Base-by-base conservation (phyloP, 1,140 invertebrate genomes). In the Rhagoletis zephyria region DNA sequence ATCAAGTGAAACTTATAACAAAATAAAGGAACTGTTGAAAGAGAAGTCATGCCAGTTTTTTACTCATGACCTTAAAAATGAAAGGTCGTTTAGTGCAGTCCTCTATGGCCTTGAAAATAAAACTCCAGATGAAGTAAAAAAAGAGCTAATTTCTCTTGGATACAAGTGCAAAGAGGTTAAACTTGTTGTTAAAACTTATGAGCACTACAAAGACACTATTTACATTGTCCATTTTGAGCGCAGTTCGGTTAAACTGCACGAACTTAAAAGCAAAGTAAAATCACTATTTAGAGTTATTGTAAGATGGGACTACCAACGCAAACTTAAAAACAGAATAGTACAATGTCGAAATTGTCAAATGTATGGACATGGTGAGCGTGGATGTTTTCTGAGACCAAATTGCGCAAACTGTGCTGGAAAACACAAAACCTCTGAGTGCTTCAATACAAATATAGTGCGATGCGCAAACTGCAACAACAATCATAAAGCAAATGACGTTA, bases 181-280 rank as follows among this genome's bases (percentile, higher is more conserved):
- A 74, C 6, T 65, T 6, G n/a, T 87, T 74, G 40, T 56, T 59
- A 87, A 74, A 70, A 40, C 48, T 30, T 60, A 12, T 87, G 70
- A 70, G n/a, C 30, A 48, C 7, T 70, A 67, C 48, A 70, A 87
- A 70, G 70, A 61, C 40, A 77, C 70, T 10, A n/a, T 87, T 19
- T 87, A 48, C 48, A 74, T 87, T 67, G 86, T 87, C 7, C 51
- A 87, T 56, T 87, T 74, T 65, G 86, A 87, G 45, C 16, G 86
- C 63, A 40, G 56, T 77, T 56, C 45, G 48, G 56, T 87, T 40
- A 87, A 59, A 56, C 51, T 87, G 14, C 30, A 87, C 2, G 86
- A 87, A n/a, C 19, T 87, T 12, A 51, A 65, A 19, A 30, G n/a
- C 9, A n/a, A 56, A 74, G 63, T 60, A 60, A 87, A 74, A 60